Evolutionary conservation across 2,888 invertebrate species (phyloP), one percentile per base, ranked within the genome.

Genomic region (Ethmia dodecea): DNA sequence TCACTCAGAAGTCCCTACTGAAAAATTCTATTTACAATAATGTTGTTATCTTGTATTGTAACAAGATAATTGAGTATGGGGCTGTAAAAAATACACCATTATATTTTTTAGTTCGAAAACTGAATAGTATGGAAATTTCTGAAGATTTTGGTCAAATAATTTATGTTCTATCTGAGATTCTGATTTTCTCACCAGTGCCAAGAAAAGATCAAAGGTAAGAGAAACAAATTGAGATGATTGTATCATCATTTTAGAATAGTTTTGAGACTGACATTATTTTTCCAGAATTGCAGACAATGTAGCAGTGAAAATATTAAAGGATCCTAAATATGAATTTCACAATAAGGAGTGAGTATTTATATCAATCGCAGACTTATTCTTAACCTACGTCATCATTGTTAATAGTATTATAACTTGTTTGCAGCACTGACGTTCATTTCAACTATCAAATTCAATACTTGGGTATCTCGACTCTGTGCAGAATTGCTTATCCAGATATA

Each of bases 171-270:
- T 62, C 75, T 39, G 80, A 87, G 33, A 72, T 87, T 27, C 49
- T 89, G 35, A 49, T 88, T 8, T 86, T 80, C 61, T 81, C 86
- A 30, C 74, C 80, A 31, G 73, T 88, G 9, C 73, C 75, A 20
- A 79, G 80, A 45, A 89, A 87, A 60, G 89, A 89, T 52, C 86
- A 88, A 52, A 88, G 87, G 89, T 88, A 60, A 43, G 29, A 13
- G n/a, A n/a, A n/a, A n/a, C n/a, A n/a, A n/a, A n/a, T n/a, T n/a
- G n/a, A n/a, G n/a, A n/a, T n/a, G n/a, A n/a, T n/a, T n/a, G n/a
- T n/a, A n/a, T n/a, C n/a, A n/a, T n/a, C n/a, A n/a, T n/a, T n/a
- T n/a, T n/a, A n/a, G n/a, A n/a, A n/a, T n/a, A n/a, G n/a, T n/a
- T n/a, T n/a, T n/a, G 18, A 28, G 11, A 12, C 13, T 10, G 27